Base-by-base conservation (phyloP, 2,888 invertebrate species). In the Troilus luridus region DNA sequence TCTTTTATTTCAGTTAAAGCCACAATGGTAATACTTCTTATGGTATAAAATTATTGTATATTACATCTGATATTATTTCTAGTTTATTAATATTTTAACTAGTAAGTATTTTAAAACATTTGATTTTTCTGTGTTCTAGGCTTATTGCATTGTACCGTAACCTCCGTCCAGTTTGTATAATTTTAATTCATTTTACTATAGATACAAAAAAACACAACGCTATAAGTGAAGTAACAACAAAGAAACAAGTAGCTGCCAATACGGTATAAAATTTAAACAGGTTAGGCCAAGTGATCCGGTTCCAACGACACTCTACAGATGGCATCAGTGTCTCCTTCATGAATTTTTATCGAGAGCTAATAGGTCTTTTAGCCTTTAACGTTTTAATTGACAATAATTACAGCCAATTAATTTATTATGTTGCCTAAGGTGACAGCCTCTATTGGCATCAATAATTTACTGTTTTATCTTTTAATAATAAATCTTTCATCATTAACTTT, bases 261-360 rank as follows among this genome's bases (percentile, higher is more conserved):
- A 5, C 56, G 6, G 56, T 85, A 58, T 85, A 56, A 56, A 85
- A 85, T 56, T 58, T 58, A 85, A 85, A 85, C 85, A 56, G 85
- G 56, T 85, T 85, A 56, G 85, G 56, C n/a, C 72, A 56, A 58
- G n/a, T 85, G 85, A 85, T 77, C 72, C 72, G 85, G 85, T 85
- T 56, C 85, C 56, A 85, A 56, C n/a, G 56, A 85, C n/a, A 21
- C 56, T 58, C 56, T 58, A 85, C 85, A 85, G 85, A 85, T 85
- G 85, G 85, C 85, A 85, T 54, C 56, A 85, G 85, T 56, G 56
- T 85, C 56, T 56, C 56, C 85, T 85, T 85, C 85, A 85, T 85
- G 85, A 85, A 85, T 85, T 58, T 85, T 85, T 85, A 85, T 56
- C 72, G 56, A 12, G 56, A 58, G 85, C 85, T 85, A 58, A 85